phyloP scores from a whole-genome alignment of 2,113 vertebrate genomes.

The Triplophysa siluroides region DNA sequence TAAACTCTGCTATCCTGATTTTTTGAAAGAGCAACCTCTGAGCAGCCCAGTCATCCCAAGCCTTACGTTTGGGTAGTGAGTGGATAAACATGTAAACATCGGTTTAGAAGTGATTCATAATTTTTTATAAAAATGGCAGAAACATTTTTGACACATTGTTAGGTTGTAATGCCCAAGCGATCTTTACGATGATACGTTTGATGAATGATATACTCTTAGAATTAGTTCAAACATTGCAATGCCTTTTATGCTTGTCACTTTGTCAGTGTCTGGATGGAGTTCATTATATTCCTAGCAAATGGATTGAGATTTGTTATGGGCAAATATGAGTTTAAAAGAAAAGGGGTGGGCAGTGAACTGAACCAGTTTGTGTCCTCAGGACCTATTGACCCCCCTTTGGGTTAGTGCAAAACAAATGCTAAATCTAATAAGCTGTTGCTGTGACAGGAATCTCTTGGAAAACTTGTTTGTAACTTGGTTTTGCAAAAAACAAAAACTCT shows the following conservation, averaged over 20 bases:
- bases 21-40: too few relatives aligned
- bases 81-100: too few relatives aligned
- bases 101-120: too few relatives aligned
- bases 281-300: neutral
- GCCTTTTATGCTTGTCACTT: slow-evolving; percentile 2
- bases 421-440: neutral
- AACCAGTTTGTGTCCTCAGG: neutral
- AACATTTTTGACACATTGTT: neutral
- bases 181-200: neutral
- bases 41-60: too few relatives aligned
- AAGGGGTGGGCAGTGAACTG: neutral
- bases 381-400: neutral
- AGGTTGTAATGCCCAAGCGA: neutral
- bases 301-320: neutral
- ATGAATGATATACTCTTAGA: neutral
- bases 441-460: neutral
- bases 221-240: neutral
- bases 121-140: neutral
- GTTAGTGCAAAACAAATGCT: neutral
- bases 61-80: too few relatives aligned
- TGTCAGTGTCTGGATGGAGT: neutral
- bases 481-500: slow-evolving; percentile 11
- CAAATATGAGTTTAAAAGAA: neutral
- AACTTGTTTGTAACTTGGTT: neutral
- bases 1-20: too few relatives aligned